Evolutionary conservation across 2,888 invertebrate genomes (phyloP).

Genomic region (Papilio gigon): DNA sequence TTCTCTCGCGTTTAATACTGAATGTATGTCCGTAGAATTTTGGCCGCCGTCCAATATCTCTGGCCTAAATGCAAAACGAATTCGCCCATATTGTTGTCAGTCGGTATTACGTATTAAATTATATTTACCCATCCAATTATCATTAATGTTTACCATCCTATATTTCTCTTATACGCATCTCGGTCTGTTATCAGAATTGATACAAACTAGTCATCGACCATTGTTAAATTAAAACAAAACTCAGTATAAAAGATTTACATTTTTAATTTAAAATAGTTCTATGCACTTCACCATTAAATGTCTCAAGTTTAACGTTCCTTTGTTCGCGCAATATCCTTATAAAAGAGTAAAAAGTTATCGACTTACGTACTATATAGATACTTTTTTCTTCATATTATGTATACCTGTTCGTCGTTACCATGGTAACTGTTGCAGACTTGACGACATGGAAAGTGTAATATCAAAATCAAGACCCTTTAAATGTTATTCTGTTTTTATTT

Average conservation of each 20-base stretch:
- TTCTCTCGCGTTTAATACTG: slow-evolving; percentile 41
- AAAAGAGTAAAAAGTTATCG: too few species aligned
- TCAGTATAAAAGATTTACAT: too few species aligned
- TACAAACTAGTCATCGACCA: too few species aligned
- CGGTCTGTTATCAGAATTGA: not conserved
- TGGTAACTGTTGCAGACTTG: not conserved
- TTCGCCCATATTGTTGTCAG: slow-evolving; percentile 65
- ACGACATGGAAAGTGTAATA: not conserved
- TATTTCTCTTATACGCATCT: slow-evolving; percentile 41
- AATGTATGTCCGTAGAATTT: slow-evolving; percentile 57
- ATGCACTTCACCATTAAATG: too few species aligned
- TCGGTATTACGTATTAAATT: slow-evolving; percentile 44
- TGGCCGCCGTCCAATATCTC: slow-evolving; percentile 65
- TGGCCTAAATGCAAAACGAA: slow-evolving; percentile 57
- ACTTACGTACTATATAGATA: too few species aligned
- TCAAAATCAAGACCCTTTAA: not conserved
- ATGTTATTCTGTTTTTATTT: slow-evolving; percentile 9
- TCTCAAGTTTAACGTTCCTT: too few species aligned
- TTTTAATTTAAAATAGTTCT: too few species aligned
- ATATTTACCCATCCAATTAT: slow-evolving; percentile 35
- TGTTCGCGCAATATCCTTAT: too few species aligned
- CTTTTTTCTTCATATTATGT: too few species aligned
- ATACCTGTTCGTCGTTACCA: too few species aligned
- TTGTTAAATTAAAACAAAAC: too few species aligned
- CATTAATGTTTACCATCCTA: slow-evolving; percentile 32